Conservation (phyloP, 2,888 invertebrate genomes). For the Leptinotarsa rubiginosa region DNA sequence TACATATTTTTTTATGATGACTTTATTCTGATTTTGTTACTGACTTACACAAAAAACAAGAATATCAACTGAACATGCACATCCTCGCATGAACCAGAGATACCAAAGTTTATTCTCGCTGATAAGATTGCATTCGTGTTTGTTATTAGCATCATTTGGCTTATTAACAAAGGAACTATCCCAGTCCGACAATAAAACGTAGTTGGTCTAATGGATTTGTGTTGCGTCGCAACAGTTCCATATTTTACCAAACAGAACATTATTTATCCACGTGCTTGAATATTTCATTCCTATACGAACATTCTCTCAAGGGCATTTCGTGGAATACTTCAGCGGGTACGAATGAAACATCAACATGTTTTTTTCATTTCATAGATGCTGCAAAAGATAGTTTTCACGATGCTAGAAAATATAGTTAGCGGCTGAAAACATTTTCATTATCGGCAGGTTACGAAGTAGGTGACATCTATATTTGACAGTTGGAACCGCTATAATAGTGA, state of each 20-base stretch:
- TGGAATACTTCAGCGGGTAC: not conserved
- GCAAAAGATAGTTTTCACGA: not conserved
- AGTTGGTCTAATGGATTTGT: not conserved
- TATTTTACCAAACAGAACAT: slow-evolving; percentile 11
- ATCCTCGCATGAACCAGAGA: not conserved
- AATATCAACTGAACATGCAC: too few species aligned
- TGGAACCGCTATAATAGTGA: too few species aligned
- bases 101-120: not conserved
- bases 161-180: not conserved
- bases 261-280: slow-evolving; percentile 4
- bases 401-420: not conserved
- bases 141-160: not conserved
- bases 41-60: too few species aligned
- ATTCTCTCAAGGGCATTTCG: slow-evolving; percentile 12
- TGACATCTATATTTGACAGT: too few species aligned
- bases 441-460: too few species aligned
- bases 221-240: not conserved
- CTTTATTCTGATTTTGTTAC: too few species aligned
- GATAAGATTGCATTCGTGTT: slow-evolving; percentile 5
- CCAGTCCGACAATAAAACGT: not conserved
- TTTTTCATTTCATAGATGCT: not conserved
- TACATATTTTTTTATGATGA: too few species aligned
- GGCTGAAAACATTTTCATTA: too few species aligned
- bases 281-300: not conserved
- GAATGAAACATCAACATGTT: not conserved